phyloP scores from a whole-genome alignment of 1,140 invertebrate species.

The Bombyx mori region DNA sequence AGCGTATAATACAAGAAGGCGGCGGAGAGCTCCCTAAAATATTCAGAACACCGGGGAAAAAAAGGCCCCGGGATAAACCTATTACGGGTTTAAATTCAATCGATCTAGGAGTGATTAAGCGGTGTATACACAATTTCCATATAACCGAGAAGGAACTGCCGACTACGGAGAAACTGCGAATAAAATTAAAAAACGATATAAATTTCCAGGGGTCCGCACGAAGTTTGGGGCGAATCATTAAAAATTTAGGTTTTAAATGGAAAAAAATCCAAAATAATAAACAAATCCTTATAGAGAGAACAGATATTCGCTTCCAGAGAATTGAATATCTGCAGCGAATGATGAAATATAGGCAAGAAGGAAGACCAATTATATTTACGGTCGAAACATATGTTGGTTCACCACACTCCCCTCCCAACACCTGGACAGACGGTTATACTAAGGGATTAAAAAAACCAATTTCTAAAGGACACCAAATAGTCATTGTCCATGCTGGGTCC shows the following conservation, averaged over 20 bases:
- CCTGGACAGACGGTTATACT: neutral
- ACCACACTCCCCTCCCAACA: conserved; percentile 1
- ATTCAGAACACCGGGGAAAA: conserved; percentile 21
- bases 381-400: conserved; percentile 8
- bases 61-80: conserved; percentile 13
- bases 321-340: conserved; percentile 11
- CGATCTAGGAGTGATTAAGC: conserved; percentile 18
- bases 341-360: conserved; percentile 6
- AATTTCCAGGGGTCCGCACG: conserved; percentile 13
- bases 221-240: conserved; percentile 3
- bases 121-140: conserved; percentile 17
- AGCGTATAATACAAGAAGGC: conserved; percentile 14
- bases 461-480: neutral
- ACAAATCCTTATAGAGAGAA: conserved; percentile 8
- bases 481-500: neutral
- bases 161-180: conserved; percentile 10
- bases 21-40: conserved; percentile 7
- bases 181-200: conserved; percentile 14
- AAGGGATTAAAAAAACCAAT: conserved; percentile 3
- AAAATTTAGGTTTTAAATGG: conserved; percentile 11
- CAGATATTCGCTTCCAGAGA: conserved; percentile 6
- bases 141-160: conserved; percentile 14
- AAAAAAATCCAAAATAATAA: conserved; percentile 8
- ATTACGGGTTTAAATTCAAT: conserved; percentile 19
- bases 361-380: conserved; percentile 9